Evolutionary conservation across 1,140 invertebrate genomes (phyloP).

Genomic region (Tetraneura akinire): DNA sequence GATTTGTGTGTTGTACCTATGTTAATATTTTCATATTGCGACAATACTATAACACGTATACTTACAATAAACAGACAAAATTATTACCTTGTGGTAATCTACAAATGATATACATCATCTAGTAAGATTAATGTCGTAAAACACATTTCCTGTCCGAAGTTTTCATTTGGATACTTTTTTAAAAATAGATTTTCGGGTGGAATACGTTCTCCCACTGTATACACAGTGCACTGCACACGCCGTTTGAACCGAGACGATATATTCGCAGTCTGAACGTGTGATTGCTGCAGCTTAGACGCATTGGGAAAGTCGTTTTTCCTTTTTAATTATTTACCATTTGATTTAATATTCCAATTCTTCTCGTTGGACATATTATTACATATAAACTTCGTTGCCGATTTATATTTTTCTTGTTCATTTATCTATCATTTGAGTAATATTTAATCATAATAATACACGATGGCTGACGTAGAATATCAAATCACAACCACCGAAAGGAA

Average conservation of each 20-base stretch:
- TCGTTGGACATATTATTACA: background rate
- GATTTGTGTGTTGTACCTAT: too few species aligned
- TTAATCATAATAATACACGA: conserved; percentile 56
- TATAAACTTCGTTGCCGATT: background rate
- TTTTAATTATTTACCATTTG: background rate
- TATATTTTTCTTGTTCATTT: background rate
- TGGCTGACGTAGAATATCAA: conserved; percentile 84
- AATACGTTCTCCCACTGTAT: conserved; percentile 23
- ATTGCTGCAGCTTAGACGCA: conserved; percentile 44
- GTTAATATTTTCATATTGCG: too few species aligned
- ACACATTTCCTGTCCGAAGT: conserved; percentile 37
- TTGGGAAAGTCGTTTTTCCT: conserved; percentile 26
- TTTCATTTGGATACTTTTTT: conserved; percentile 33
- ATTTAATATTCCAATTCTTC: background rate
- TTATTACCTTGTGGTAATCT: background rate
- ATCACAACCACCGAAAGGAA: conserved; percentile 83
- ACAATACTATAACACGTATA: background rate
- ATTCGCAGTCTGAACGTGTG: conserved; percentile 43
- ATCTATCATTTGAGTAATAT: background rate
- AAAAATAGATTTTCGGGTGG: conserved; percentile 50
- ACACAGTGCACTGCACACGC: conserved; percentile 31
- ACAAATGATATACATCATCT: background rate
- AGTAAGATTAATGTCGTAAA: conserved; percentile 16
- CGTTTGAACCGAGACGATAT: conserved; percentile 25
- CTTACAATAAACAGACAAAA: background rate